A percentile compares a stretch with the other conserved stretches of the same genome.
Evolutionary conservation across 2,797 vertebrate species (phyloP).

Genomic region (Varecia variegata): DNA sequence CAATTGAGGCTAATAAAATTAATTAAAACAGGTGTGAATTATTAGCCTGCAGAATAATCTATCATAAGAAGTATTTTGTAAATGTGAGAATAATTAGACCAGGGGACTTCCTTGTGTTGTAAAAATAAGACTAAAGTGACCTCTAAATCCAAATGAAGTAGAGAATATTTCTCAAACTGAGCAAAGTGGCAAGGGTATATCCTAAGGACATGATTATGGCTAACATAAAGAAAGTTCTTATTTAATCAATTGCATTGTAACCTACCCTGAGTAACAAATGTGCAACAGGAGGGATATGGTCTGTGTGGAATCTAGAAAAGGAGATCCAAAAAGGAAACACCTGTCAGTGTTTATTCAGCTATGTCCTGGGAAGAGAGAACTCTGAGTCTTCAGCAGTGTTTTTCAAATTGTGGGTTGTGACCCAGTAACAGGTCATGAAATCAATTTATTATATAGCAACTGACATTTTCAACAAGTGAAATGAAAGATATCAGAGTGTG

Average conservation of each 20-base stretch:
- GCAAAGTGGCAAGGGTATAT: neutral
- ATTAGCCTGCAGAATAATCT: neutral
- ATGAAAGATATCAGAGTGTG: neutral
- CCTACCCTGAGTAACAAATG: neutral
- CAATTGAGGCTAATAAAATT: neutral
- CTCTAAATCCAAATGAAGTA: neutral
- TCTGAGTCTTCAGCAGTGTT: neutral
- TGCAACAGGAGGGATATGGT: neutral
- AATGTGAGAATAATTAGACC: neutral
- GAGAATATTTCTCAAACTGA: neutral
- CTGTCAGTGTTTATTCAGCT: constrained; percentile 53
- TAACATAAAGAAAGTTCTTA: neutral
- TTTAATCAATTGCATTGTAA: neutral
- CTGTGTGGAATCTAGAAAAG: constrained; percentile 15
- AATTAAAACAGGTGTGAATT: neutral
- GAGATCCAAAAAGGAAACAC: constrained; percentile 66
- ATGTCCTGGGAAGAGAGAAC: neutral
- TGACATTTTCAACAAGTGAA: neutral
- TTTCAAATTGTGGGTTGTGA: constrained; percentile 14
- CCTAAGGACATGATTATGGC: neutral
- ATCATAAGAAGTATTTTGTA: neutral
- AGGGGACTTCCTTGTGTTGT: neutral
- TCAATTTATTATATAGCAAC: neutral
- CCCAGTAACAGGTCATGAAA: neutral
- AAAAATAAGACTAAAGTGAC: neutral